Conservation (phyloP, 2,888 invertebrate genomes). For the Ichneumoninae sp. region DNA sequence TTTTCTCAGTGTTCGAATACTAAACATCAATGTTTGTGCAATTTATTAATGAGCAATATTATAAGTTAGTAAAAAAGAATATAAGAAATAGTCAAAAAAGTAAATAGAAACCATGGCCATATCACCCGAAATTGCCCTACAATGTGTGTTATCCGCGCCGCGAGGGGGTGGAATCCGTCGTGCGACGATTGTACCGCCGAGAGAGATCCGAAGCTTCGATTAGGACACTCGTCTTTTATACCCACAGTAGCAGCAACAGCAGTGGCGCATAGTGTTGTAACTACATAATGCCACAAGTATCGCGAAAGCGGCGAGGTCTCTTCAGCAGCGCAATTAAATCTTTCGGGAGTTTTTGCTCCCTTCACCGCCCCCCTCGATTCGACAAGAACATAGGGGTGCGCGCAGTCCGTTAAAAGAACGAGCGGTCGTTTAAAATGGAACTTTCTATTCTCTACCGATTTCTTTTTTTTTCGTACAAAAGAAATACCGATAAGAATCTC, state of each 20-base stretch:
- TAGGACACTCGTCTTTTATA: constrained; percentile 64
- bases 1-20: too few species aligned
- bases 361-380: not conserved
- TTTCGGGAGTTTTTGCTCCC: constrained; percentile 10
- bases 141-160: not conserved
- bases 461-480: not conserved
- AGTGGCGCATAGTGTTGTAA: not conserved
- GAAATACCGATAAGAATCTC: constrained; percentile 15
- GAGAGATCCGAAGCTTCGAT: constrained; percentile 66
- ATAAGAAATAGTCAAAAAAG: not conserved
- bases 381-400: constrained; percentile 4
- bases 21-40: too few species aligned
- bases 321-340: constrained; percentile 53
- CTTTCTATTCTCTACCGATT: constrained; percentile 29
- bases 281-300: not conserved
- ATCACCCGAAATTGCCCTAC: not conserved
- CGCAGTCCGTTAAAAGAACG: not conserved
- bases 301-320: constrained; percentile 17
- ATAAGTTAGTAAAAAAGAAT: not conserved
- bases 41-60: too few species aligned
- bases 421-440: constrained; percentile 15
- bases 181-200: constrained; percentile 10
- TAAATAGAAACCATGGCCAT: not conserved
- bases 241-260: constrained; percentile 20
- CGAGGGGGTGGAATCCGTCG: constrained; percentile 19